These are phyloP conservation scores for Tokudaia tokunoshimensis DNA, from an alignment of 2,797 vertebrate genomes.

Conservation along the genomic window DNA sequence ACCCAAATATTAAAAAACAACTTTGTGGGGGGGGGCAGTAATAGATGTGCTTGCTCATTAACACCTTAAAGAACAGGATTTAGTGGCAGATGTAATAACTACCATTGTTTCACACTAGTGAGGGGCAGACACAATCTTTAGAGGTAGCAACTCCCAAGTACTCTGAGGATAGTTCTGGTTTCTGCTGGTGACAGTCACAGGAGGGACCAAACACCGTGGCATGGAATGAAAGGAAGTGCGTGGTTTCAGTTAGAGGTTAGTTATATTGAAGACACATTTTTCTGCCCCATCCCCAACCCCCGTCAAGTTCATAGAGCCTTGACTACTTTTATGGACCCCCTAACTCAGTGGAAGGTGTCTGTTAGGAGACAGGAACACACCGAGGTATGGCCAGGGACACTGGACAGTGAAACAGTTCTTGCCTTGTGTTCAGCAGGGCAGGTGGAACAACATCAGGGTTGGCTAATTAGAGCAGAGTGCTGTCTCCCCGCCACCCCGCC, in stretches of 20 bases:
- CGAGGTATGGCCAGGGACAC: not conserved
- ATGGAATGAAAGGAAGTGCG: slow-evolving; percentile 54
- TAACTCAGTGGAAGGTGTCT: not conserved
- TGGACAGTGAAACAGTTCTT: not conserved
- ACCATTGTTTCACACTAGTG: not conserved
- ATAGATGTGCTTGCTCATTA: slow-evolving; percentile 61
- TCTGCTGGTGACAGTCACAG: slow-evolving; percentile 54
- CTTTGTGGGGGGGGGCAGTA: slow-evolving; percentile 21
- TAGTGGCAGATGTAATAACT: slow-evolving; percentile 53
- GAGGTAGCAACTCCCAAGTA: slow-evolving; percentile 29
- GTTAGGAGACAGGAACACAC: not conserved
- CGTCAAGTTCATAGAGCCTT: not conserved
- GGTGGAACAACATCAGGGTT: not conserved
- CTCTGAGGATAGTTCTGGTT: slow-evolving; percentile 49
- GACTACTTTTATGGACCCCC: not conserved
- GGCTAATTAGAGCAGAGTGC: not conserved
- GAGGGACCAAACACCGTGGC: not conserved
- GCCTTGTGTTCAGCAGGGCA: not conserved
- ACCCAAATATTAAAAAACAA: slow-evolving; percentile 72
- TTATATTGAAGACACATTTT: not conserved
- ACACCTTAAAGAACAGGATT: slow-evolving; percentile 65
- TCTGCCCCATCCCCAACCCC: accelerated
- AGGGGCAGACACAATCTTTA: slow-evolving; percentile 27
- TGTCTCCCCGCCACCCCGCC: not conserved
- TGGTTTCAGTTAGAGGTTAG: slow-evolving; percentile 52